Base-by-base conservation (phyloP, 1,140 invertebrate genomes). In the Drosophila truncata region DNA sequence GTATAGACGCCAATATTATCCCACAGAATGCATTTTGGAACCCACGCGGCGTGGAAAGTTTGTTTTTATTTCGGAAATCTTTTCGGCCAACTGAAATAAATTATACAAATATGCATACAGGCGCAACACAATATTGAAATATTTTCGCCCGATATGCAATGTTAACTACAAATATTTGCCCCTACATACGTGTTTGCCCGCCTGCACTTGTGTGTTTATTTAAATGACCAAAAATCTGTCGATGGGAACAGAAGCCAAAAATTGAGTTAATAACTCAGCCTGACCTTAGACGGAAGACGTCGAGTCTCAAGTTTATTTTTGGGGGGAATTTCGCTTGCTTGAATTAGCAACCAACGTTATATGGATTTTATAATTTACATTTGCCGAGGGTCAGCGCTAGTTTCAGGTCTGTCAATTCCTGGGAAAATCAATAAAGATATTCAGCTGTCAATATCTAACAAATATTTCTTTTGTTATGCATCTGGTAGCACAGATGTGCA, bases 231-330 rank as follows among this genome's bases (percentile, higher is more conserved):
- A 71, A 71, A 87, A 84, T 75, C 78, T 74, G 65, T 37, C 54
- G 69, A 74, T 83, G 72, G 72, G 78, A 74, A 82, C 65, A 87
- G 82, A 63, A 82, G 77, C 80, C 75, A 77, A 65, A 78, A 90
- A 88, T 84, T 80, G 63, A 88, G 85, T 88, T 87, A 88, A 88
- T 90, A 88, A 75, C 77, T 78, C 60, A 73, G 65, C 69, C 75
- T 64, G 72, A 78, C 84, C 84, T 88, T 80, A 83, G 65, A 35
- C 66, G 27, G 10, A 50, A 29, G 55, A 10, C 59, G 61, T 39
- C 60, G 42, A 75, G 39, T 57, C 37, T 39, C 27, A 44, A 16
- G 35, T 65, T 27, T 49, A 46, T 57, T 75, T 74, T n/a, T 14
- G 31, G 31, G 35, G 76, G 84, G 83, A 69, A 83, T 88, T 78